Percentiles rank a stretch among this genome's conserved stretches.
Evolutionary conservation across 1,140 invertebrate species (phyloP).

Genomic region (Pseudomyrmex sp.): DNA sequence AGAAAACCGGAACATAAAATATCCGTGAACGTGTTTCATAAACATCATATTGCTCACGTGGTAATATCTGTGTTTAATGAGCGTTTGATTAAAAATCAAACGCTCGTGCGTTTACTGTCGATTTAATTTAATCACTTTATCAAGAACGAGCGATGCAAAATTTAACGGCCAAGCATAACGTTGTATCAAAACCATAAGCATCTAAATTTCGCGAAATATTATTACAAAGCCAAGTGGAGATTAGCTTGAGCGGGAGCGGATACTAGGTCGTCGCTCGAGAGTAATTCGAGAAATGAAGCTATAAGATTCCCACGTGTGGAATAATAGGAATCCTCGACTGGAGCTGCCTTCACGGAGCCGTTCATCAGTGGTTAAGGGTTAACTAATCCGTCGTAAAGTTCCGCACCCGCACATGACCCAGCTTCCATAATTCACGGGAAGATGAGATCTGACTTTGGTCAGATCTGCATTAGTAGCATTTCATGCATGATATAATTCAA

Average conservation of each 20-base stretch:
- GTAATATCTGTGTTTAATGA: not conserved
- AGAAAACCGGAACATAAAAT: constrained; percentile 5
- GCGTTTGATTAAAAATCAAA: too few species aligned
- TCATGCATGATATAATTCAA: constrained; percentile 63
- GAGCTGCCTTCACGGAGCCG: constrained; percentile 30
- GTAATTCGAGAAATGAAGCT: constrained; percentile 60
- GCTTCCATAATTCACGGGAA: constrained; percentile 63
- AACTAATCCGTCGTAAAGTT: constrained; percentile 66
- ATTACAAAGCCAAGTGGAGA: constrained; percentile 43
- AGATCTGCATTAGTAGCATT: constrained; percentile 59
- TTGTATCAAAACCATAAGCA: not conserved
- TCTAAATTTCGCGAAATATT: constrained; percentile 45
- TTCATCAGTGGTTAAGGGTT: constrained; percentile 43
- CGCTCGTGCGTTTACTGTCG: not conserved
- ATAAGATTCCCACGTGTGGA: constrained; percentile 60
- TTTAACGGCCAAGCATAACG: not conserved
- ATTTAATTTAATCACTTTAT: not conserved
- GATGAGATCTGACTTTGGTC: constrained; percentile 63
- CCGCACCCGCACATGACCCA: constrained; percentile 40
- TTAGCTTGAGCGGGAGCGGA: constrained; percentile 17
- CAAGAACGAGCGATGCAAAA: not conserved
- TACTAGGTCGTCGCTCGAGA: constrained; percentile 45
- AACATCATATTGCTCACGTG: not conserved
- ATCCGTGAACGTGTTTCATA: constrained; percentile 31
- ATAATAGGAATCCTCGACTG: constrained; percentile 46